A percentile compares a stretch with the other conserved stretches of the same genome.
Conservation (phyloP, 2,797 vertebrate genomes). For the Emys orbicularis region DNA sequence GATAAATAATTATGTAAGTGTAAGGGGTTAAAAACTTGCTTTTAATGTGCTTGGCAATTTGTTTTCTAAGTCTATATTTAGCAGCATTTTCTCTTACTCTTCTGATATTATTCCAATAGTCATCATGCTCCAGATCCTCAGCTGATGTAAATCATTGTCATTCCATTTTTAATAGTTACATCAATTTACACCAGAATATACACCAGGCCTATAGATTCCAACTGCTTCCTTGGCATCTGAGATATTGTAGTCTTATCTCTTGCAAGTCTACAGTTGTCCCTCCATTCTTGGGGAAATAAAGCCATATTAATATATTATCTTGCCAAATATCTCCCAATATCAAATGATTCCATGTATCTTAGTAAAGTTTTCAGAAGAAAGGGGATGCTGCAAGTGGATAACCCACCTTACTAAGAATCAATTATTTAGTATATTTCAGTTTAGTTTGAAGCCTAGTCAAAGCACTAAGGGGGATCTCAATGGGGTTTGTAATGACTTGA, state of each 20-base stretch:
- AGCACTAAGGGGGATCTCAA: slow-evolving; percentile 55
- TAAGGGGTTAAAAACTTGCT: neutral
- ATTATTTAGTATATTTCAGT: slow-evolving; percentile 72
- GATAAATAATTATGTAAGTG: neutral
- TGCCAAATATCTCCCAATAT: slow-evolving; percentile 11
- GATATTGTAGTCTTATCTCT: neutral
- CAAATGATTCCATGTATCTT: neutral
- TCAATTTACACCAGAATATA: neutral
- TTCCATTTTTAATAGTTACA: neutral
- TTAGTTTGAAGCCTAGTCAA: slow-evolving; percentile 51
- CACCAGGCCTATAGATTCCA: neutral
- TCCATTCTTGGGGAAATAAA: neutral
- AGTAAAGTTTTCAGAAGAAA: slow-evolving; percentile 49
- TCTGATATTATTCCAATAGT: neutral
- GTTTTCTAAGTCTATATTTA: neutral
- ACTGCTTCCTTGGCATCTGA: neutral
- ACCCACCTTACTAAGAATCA: slow-evolving; percentile 44
- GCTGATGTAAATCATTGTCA: neutral
- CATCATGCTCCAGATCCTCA: neutral
- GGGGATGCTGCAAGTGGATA: slow-evolving; percentile 53
- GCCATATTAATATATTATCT: neutral
- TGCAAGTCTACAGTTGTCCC: neutral
- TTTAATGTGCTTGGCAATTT: neutral
- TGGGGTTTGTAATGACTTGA: slow-evolving; percentile 68
- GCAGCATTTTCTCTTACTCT: neutral